Base-by-base conservation (phyloP, 92 coral and sea anemone genomes). In the Bergia puertoricense region DNA sequence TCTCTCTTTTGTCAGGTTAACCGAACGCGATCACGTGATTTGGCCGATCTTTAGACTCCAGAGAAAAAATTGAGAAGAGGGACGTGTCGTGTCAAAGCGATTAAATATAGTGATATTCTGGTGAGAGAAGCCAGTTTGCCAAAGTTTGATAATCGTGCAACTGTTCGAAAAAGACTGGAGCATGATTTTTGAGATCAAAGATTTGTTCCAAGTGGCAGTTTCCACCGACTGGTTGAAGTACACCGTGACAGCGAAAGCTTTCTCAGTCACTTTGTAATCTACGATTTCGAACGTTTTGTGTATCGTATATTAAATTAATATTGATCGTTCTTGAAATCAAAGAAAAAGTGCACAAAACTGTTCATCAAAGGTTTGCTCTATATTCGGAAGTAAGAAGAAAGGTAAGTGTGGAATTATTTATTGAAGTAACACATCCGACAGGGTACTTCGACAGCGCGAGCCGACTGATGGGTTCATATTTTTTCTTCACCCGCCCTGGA, bases 141-240 rank as follows among this genome's bases (percentile, higher is more conserved):
- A 85, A 10, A 14, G 6, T 84, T 36, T 7, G 79, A n/a, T 13
- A 42, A 40, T 45, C 50, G 30, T 45, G 14, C 79, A 30, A 45
- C 66, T 68, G 87, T 44, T 68, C 43, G 43, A 48, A 46, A 30
- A 84, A 84, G 30, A 84, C 44, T 54, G 65, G 67, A 84, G 78
- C n/a, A 84, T 84, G 87, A 57, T 84, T 65, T 84, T 84, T 84
- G 87, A 69, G 72, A 84, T 84, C 65, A 84, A 72, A 50, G 79
- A 84, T 45, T 68, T 86, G 46, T 88, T 82, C 76, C 22, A 71
- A 41, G 90, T 67, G 39, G 89, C 91, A 76, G 93, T 92, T 45
- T 94, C 93, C 23, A 76, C 93, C 15, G 96, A 92, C 75, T 94
- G 94, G 96, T 81, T 94, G 40, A 91, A 88, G 66, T 90, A 92